Conservation (phyloP, 2,888 invertebrate species). For the Selenia dentaria region DNA sequence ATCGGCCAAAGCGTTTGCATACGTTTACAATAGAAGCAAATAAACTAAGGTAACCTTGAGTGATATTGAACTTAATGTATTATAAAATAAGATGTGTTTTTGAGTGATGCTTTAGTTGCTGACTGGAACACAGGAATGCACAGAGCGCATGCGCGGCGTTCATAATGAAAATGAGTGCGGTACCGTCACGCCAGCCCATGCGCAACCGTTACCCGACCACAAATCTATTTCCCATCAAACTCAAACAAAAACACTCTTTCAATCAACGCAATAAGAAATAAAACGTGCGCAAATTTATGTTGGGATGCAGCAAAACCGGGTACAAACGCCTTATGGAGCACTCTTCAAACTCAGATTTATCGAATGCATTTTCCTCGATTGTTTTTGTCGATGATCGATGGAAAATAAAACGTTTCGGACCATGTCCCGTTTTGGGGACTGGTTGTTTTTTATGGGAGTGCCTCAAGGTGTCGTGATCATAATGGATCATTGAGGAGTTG, state of each 20-base stretch:
- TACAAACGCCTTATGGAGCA: slow-evolving; percentile 41
- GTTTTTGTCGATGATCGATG: slow-evolving; percentile 13
- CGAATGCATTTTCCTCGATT: slow-evolving; percentile 39
- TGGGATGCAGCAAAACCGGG: slow-evolving; percentile 31
- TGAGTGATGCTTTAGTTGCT: slow-evolving; percentile 10
- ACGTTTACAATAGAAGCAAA: slow-evolving; percentile 16
- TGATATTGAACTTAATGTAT: slow-evolving; percentile 9
- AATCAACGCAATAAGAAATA: slow-evolving; percentile 36
- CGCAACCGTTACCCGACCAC: slow-evolving; percentile 57
- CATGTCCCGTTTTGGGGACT: slow-evolving; percentile 2
- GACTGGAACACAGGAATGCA: slow-evolving; percentile 57
- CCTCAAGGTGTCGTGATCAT: not conserved
- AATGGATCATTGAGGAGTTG: slow-evolving; percentile 1
- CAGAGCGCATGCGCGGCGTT: slow-evolving; percentile 53
- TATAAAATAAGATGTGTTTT: slow-evolving; percentile 5
- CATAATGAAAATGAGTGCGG: slow-evolving; percentile 62
- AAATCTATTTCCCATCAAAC: slow-evolving; percentile 26
- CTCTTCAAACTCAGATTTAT: slow-evolving; percentile 42
- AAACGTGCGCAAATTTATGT: slow-evolving; percentile 25
- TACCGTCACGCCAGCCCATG: slow-evolving; percentile 57
- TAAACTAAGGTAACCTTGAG: not conserved
- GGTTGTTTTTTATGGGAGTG: slow-evolving; percentile 3
- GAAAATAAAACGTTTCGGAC: slow-evolving; percentile 3
- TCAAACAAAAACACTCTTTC: slow-evolving; percentile 41
- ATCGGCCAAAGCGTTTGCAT: slow-evolving; percentile 44